Evolutionary conservation across 1,140 invertebrate genomes (phyloP).

Genomic region (Sarcophaga peregrina): DNA sequence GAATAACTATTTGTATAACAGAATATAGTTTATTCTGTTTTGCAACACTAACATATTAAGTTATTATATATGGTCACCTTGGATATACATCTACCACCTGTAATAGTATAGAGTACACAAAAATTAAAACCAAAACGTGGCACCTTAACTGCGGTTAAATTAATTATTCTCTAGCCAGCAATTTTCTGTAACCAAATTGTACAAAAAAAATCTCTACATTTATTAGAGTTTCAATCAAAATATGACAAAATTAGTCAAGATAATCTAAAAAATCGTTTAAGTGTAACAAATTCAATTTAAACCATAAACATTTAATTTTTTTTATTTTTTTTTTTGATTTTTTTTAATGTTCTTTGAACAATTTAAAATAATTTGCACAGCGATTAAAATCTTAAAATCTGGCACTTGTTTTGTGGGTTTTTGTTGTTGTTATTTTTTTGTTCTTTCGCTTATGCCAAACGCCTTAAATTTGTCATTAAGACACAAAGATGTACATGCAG

Average conservation of each 20-base stretch:
- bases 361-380: constrained; percentile 9
- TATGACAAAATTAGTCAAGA: constrained; percentile 36
- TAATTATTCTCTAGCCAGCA: too few species aligned
- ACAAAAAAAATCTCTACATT: not conserved
- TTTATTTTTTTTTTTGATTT: not conserved
- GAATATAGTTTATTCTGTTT: too few species aligned
- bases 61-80: too few species aligned
- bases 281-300: constrained; percentile 37
- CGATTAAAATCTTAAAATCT: constrained; percentile 19
- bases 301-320: not conserved
- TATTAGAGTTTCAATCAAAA: constrained; percentile 30
- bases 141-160: too few species aligned
- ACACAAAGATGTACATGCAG: not conserved
- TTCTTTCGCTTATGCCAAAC: not conserved
- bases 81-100: too few species aligned
- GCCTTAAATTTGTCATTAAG: not conserved
- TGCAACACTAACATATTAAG: too few species aligned
- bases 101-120: too few species aligned
- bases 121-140: too few species aligned
- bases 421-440: too few species aligned
- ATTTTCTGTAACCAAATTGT: too few species aligned
- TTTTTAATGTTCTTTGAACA: not conserved
- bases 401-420: not conserved
- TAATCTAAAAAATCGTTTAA: constrained; percentile 30
- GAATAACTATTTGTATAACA: too few species aligned